A percentile compares a stretch with the other conserved stretches of the same genome.
These are phyloP conservation scores for Percopsis transmontana DNA, from an alignment of 2,113 vertebrate species.

Conservation along the genomic window DNA sequence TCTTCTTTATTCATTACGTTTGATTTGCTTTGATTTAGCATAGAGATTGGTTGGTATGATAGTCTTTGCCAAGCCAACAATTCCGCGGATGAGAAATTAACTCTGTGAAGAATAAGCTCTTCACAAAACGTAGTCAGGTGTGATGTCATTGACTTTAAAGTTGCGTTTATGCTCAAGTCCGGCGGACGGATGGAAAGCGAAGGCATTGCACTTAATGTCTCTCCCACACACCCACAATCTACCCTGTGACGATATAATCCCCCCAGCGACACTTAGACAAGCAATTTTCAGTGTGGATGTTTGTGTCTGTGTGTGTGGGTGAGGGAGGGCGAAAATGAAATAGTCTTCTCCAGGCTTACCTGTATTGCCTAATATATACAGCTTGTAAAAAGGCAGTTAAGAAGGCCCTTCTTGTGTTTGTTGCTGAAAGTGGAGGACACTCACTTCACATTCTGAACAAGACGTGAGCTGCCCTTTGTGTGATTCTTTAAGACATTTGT, in stretches of 20 bases:
- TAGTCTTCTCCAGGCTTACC: not conserved
- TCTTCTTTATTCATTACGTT: not conserved
- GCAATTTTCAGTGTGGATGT: not conserved
- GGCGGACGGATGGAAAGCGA: not conserved
- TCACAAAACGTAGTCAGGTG: slow-evolving; percentile 9
- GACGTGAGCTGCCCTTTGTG: not conserved
- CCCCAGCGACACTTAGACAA: not conserved
- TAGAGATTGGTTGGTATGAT: not conserved
- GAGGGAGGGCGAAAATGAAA: not conserved
- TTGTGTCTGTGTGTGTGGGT: not conserved
- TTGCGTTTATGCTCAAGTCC: slow-evolving; percentile 8
- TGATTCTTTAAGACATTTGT: not conserved
- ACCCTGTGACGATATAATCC: not conserved
- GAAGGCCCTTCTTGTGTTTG: slow-evolving; percentile 7
- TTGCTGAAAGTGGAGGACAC: not conserved
- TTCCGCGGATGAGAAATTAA: too few relatives aligned
- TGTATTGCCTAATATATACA: slow-evolving; percentile 6
- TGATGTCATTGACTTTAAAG: slow-evolving; percentile 14
- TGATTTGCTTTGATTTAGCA: slow-evolving; percentile 15
- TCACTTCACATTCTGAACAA: not conserved
- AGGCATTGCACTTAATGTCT: slow-evolving; percentile 3
- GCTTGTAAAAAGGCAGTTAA: not conserved
- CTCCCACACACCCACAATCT: not conserved
- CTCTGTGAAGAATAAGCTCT: slow-evolving; percentile 16
- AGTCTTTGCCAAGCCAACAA: too few relatives aligned